Base-by-base conservation (phyloP, 2,797 vertebrate genomes). In the Adelosebastes latens region DNA sequence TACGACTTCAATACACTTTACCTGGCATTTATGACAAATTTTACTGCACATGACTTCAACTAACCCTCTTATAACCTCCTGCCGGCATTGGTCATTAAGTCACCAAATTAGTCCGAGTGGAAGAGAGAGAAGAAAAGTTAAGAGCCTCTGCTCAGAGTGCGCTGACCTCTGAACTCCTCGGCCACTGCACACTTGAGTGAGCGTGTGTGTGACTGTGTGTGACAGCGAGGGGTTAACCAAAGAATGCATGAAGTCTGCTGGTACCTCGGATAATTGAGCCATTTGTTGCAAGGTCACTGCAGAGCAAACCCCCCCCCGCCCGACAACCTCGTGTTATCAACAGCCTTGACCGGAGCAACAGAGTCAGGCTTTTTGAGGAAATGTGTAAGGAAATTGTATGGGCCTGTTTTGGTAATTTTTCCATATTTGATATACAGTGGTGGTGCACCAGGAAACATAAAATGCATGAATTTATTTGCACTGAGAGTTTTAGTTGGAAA, bases 241-340 rank as follows among this genome's bases (percentile, higher is more conserved):
- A 91, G 93, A 94, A 93, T 94, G 93, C 87, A 86, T 83, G 80
- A 65, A 84, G 90, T 67, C 89, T 84, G 83, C 85, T 82, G 79
- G 72, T 81, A 80, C 88, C 88, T 82, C 8, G 22, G 83, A 90
- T 94, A 93, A 95, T 92, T 93, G 86, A 90, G 86, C 89, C 91
- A 90, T 95, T 94, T 94, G 93, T 89, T 85, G 89, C 87, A 86
- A 93, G 89, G 92, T 92, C 92, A 89, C 80, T 53, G 64, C 61
- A 84, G 82, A 83, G 64, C 85, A 70, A 72, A 5, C 24, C 5
- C 22, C 36, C 64, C 39, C 36, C 5, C 34, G 14, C 36, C 49
- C 46, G 3, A 46, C 52, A 61, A 25, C 72, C 29, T 22, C 12
- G 2, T 72, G 69, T 66, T 61, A 66, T 75, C 78, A 66, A 16